phyloP scores from a whole-genome alignment of 2,888 invertebrate genomes.

The Ornithoptera alexandrae region DNA sequence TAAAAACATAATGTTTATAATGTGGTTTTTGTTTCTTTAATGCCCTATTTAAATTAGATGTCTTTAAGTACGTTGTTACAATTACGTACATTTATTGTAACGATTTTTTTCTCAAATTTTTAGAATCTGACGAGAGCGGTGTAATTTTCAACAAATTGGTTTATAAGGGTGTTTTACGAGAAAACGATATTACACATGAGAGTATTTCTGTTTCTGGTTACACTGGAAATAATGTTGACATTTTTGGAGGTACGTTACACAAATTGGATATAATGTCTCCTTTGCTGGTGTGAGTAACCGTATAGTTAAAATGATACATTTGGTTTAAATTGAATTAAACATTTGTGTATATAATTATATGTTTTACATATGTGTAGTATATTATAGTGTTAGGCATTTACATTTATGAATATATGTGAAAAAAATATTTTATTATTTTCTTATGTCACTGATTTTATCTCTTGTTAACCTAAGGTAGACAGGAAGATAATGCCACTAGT shows the following conservation, averaged over 20 bases:
- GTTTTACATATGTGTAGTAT: no score
- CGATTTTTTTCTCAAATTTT: slow-evolving; percentile 7
- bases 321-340: no score
- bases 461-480: no score
- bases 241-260: slow-evolving; percentile 52
- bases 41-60: neutral
- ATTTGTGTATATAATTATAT: no score
- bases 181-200: slow-evolving; percentile 51
- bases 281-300: neutral
- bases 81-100: neutral
- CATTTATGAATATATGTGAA: no score
- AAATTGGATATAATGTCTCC: neutral
- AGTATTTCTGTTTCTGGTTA: slow-evolving; percentile 48
- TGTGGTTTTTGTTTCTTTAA: neutral
- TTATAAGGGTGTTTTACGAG: slow-evolving; percentile 51
- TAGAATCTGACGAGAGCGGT: slow-evolving; percentile 32
- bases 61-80: neutral
- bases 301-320: neutral
- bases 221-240: slow-evolving; percentile 42
- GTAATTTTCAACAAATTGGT: slow-evolving; percentile 53
- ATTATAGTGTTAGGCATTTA: no score
- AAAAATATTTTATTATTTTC: no score
- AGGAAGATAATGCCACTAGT: no score
- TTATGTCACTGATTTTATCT: no score
- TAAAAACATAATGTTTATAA: neutral